Evolutionary conservation across 2,888 invertebrate species (phyloP).

Genomic region (Chloroclystis v-ata): DNA sequence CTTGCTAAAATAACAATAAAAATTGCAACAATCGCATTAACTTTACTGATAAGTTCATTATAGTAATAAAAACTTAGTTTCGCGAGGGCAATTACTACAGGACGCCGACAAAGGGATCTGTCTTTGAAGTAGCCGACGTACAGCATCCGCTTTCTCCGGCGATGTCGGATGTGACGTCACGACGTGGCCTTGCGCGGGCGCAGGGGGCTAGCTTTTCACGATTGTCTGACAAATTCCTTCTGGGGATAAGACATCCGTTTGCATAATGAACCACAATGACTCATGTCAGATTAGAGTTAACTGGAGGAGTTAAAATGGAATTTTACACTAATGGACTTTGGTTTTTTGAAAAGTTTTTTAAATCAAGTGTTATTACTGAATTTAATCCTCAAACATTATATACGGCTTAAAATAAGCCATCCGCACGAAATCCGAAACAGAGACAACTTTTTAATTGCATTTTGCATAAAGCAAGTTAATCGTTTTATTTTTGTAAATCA

Average conservation of each 20-base stretch:
- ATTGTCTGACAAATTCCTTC: constrained; percentile 70
- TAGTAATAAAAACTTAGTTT: constrained; percentile 60
- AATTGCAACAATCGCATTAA: constrained; percentile 29
- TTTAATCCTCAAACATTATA: too few species aligned
- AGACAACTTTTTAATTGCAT: too few species aligned
- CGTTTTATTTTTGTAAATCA: too few species aligned
- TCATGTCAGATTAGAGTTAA: constrained; percentile 39
- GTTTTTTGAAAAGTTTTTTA: too few species aligned
- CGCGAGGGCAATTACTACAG: constrained; percentile 59
- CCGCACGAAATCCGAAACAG: too few species aligned
- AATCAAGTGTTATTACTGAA: too few species aligned
- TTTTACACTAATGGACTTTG: background rate
- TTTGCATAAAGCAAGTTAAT: too few species aligned
- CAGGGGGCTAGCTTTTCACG: constrained; percentile 63
- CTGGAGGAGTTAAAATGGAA: background rate
- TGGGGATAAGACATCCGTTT: constrained; percentile 48
- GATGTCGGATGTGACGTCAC: constrained; percentile 71
- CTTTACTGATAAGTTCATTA: constrained; percentile 47
- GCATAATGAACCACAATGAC: constrained; percentile 43
- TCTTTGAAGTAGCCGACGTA: constrained; percentile 61
- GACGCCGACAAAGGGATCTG: constrained; percentile 60
- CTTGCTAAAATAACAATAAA: constrained; percentile 28
- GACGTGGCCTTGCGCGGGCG: constrained; percentile 60
- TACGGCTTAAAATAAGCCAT: too few species aligned
- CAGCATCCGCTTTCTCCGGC: constrained; percentile 72